Conservation (phyloP, 2,113 vertebrate species). For the Malurus cyaneus region DNA sequence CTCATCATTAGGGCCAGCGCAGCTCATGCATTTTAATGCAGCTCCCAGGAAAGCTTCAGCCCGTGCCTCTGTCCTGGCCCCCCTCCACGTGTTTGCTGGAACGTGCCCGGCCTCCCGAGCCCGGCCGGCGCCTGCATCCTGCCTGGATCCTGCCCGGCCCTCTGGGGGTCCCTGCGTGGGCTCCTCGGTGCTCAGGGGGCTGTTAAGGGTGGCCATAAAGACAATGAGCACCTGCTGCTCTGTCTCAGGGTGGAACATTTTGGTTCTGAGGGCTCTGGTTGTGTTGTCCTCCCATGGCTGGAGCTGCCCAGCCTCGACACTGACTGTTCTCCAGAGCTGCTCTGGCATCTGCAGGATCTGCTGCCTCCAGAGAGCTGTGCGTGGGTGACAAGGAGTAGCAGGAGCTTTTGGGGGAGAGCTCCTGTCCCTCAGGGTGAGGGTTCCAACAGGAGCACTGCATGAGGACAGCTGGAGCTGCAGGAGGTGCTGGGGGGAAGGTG, state of each 20-base stretch:
- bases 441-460: neutral
- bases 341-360: neutral
- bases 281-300: fast-evolving
- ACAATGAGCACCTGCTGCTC: neutral
- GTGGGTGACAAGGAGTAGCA: neutral
- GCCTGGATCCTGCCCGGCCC: neutral
- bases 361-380: neutral
- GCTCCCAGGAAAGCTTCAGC: neutral
- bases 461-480: neutral
- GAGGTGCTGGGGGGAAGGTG: neutral
- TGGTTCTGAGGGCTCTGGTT: neutral
- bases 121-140: neutral
- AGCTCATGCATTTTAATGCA: slow-evolving; percentile 61
- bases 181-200: neutral
- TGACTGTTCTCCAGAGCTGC: neutral
- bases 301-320: neutral
- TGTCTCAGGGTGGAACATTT: neutral
- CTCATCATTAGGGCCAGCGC: slow-evolving; percentile 44
- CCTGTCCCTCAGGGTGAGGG: fast-evolving
- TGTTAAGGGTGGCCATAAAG: neutral
- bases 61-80: neutral
- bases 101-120: fast-evolving
- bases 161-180: fast-evolving
- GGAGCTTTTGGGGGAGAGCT: neutral
- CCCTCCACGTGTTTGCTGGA: neutral